These are phyloP conservation scores for Actias luna DNA, from an alignment of 2,888 invertebrate species.

Conservation along the genomic window DNA sequence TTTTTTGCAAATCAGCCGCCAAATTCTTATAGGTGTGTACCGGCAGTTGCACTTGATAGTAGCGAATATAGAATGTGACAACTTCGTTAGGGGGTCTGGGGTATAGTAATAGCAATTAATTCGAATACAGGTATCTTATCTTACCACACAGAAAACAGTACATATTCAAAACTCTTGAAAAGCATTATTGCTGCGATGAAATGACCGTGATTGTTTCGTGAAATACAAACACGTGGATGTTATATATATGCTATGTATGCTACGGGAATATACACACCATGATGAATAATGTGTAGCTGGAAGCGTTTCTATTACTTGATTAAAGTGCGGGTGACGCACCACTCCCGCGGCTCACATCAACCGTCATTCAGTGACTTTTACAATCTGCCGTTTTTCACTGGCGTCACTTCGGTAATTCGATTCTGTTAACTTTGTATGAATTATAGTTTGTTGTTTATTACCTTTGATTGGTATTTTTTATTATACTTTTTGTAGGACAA, in stretches of 20 bases:
- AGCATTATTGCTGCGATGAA: background rate
- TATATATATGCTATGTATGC: background rate
- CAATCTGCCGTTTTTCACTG: background rate
- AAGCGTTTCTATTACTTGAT: constrained; percentile 11
- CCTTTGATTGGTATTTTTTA: too few relatives aligned
- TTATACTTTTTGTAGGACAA: too few relatives aligned
- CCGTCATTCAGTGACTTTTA: background rate
- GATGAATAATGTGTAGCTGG: background rate
- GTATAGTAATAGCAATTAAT: too few relatives aligned
- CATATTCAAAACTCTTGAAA: background rate
- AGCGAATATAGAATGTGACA: too few relatives aligned
- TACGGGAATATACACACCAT: background rate
- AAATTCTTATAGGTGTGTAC: too few relatives aligned
- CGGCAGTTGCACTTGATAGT: too few relatives aligned
- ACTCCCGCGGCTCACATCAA: constrained; percentile 2
- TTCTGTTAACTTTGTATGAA: background rate
- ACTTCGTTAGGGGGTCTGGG: too few relatives aligned
- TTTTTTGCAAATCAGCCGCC: too few relatives aligned
- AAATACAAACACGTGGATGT: background rate
- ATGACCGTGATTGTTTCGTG: background rate
- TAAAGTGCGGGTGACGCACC: constrained; percentile 6
- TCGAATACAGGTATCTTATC: too few relatives aligned
- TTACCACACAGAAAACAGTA: too few relatives aligned
- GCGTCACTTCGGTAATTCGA: background rate
- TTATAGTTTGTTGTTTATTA: background rate